Conservation (phyloP, 2,797 vertebrate species). For the Sarcoramphus papa region DNA sequence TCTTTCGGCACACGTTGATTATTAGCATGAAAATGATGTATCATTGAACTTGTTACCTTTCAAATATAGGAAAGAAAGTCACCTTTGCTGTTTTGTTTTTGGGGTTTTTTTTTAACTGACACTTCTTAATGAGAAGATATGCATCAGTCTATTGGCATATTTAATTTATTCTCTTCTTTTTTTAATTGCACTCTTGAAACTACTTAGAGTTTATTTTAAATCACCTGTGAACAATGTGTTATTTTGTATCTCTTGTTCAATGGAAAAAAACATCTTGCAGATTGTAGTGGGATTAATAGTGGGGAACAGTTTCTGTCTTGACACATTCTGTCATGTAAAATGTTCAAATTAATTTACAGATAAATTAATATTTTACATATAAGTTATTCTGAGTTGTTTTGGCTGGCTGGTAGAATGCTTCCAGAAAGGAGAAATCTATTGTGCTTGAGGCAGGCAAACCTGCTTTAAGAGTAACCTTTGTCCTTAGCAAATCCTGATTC, state of each 20-base stretch:
- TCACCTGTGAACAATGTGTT: background rate
- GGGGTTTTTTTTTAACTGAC: background rate
- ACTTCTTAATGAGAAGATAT: background rate
- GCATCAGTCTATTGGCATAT: background rate
- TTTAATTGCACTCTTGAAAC: background rate
- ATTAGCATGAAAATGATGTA: background rate
- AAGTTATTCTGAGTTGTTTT: background rate
- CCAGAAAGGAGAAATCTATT: background rate
- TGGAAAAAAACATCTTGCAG: background rate
- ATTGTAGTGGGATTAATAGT: background rate
- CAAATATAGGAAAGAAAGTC: background rate
- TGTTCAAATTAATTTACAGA: background rate
- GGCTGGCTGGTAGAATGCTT: background rate
- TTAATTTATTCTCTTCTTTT: background rate
- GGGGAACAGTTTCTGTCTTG: background rate
- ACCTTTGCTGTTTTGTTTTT: background rate
- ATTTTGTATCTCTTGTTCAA: background rate
- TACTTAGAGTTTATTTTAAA: background rate
- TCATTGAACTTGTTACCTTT: background rate
- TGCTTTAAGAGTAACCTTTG: background rate
- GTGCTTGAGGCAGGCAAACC: background rate
- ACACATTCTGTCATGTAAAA: background rate
- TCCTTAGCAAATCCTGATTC: background rate
- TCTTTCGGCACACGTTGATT: background rate
- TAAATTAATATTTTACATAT: background rate